Percentiles rank a stretch among this genome's conserved stretches.
These are phyloP conservation scores for Phalloptychus januarius DNA, from an alignment of 2,797 vertebrate species.

Conservation along the genomic window DNA sequence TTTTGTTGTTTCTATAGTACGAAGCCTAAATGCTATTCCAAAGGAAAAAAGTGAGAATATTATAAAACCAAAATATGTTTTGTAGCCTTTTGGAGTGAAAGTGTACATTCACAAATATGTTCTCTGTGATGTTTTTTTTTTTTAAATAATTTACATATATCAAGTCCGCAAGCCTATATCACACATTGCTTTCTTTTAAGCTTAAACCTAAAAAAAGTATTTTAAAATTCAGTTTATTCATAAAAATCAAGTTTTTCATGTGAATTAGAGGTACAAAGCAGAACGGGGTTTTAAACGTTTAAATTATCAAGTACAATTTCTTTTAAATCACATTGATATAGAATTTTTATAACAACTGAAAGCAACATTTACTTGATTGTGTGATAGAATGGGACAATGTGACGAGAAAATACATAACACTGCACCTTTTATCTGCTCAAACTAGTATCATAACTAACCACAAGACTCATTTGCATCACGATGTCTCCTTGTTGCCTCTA, in stretches of 20 bases:
- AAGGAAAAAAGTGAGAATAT: background rate
- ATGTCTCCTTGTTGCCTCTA: slow-evolving; percentile 8
- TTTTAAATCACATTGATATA: too few species aligned
- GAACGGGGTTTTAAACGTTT: background rate
- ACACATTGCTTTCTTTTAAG: background rate
- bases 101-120: background rate
- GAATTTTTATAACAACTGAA: too few species aligned
- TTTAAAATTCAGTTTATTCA: background rate
- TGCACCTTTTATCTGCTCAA: slow-evolving; percentile 13
- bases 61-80: background rate
- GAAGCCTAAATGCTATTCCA: too few species aligned
- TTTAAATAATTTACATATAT: background rate
- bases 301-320: too few species aligned
- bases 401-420: background rate
- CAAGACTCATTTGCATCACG: slow-evolving; percentile 25
- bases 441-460: slow-evolving; percentile 18
- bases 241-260: background rate
- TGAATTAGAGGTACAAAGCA: background rate
- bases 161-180: background rate
- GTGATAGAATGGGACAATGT: too few species aligned
- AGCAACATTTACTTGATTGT: too few species aligned
- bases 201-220: background rate
- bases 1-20: background rate
- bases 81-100: background rate
- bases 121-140: background rate